phyloP scores from a whole-genome alignment of 2,888 invertebrate genomes.

The Opisthograptis luteolata region DNA sequence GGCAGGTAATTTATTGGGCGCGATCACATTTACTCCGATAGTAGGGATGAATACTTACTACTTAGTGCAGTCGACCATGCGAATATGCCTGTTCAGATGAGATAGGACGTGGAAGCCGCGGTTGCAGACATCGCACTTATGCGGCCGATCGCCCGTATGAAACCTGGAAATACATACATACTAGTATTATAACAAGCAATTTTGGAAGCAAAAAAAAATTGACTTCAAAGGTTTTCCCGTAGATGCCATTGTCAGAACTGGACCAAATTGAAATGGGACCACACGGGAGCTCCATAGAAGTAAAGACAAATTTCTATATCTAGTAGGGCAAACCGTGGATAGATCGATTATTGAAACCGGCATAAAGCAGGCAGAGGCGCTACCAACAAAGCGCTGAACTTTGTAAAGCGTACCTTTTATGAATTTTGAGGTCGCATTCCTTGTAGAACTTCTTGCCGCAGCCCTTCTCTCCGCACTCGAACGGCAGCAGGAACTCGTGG shows the following conservation, averaged over 20 bases:
- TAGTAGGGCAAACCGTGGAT: no score
- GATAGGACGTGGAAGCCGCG: conserved; percentile 58
- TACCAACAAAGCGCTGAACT: no score
- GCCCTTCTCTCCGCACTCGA: conserved; percentile 53
- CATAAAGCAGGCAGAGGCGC: no score
- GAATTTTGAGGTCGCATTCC: conserved; percentile 63
- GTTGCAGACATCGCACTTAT: conserved; percentile 57
- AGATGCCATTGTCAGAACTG: no score
- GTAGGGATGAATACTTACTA: conserved; percentile 43
- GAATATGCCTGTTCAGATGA: conserved; percentile 60
- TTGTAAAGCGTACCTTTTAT: conserved; percentile 63
- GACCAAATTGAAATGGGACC: no score
- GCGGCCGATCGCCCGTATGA: conserved; percentile 70
- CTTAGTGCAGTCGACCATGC: conserved; percentile 45
- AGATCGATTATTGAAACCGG: no score
- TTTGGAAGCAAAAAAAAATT: no score
- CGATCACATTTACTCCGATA: no score
- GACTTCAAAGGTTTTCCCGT: no score
- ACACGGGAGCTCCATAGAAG: no score
- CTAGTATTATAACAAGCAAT: background rate
- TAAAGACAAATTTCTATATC: no score
- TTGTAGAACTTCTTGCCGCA: conserved; percentile 69
- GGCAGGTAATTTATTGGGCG: no score
- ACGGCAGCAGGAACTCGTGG: conserved; percentile 56
- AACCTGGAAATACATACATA: conserved; percentile 46